phyloP scores from a whole-genome alignment of 2,113 vertebrate genomes.

The Excalfactoria chinensis region DNA sequence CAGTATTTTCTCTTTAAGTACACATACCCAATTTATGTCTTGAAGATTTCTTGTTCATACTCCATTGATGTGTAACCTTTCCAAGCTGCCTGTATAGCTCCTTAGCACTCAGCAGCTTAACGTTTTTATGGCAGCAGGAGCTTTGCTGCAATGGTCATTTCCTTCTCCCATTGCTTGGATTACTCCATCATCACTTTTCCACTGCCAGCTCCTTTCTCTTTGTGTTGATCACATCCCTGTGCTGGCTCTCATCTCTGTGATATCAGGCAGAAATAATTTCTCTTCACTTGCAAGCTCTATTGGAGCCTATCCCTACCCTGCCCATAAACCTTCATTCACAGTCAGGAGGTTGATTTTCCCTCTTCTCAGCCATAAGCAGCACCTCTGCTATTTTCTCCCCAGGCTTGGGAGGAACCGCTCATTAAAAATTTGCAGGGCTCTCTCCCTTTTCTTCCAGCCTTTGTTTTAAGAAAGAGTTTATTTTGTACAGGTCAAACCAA shows the following conservation, averaged over 20 bases:
- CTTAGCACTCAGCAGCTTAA: neutral
- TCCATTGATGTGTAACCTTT: neutral
- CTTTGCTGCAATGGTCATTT: slow-evolving; percentile 31
- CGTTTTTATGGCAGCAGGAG: slow-evolving; percentile 10
- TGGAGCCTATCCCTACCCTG: slow-evolving; percentile 31
- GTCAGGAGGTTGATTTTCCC: slow-evolving; percentile 39
- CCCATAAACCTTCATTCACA: slow-evolving; percentile 14
- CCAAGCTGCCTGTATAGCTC: neutral
- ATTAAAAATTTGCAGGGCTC: neutral
- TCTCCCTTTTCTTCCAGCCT: slow-evolving; percentile 1
- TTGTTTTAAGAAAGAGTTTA: neutral
- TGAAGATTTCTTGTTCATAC: neutral
- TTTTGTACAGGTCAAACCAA: neutral
- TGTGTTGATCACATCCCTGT: neutral
- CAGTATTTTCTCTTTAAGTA: slow-evolving; percentile 21
- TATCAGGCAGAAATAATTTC: slow-evolving; percentile 49
- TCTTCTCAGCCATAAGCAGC: slow-evolving; percentile 3
- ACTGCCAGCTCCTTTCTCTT: neutral
- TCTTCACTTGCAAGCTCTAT: slow-evolving; percentile 8
- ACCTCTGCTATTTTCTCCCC: slow-evolving; percentile 54
- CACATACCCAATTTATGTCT: neutral
- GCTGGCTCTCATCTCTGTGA: neutral
- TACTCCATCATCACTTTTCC: neutral
- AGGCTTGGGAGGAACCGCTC: slow-evolving; percentile 49
- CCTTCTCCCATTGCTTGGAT: neutral